Evolutionary conservation across 1,140 invertebrate species (phyloP).

Genomic region (Trichonephila inaurata): DNA sequence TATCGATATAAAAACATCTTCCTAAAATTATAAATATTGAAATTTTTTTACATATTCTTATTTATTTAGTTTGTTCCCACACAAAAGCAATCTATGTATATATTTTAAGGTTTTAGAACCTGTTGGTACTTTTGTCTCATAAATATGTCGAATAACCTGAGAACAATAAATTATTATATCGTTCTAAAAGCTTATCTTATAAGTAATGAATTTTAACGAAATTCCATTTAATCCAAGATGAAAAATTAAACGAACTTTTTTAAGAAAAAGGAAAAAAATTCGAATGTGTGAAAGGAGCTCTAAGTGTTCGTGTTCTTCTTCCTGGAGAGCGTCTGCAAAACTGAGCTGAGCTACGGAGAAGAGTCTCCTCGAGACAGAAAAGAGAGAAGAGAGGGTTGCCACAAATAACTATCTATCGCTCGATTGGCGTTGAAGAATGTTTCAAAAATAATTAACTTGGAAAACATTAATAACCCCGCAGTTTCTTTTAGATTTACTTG

Average conservation of each 20-base stretch:
- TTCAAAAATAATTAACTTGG: no score
- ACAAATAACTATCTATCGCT: not conserved
- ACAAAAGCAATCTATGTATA: not conserved
- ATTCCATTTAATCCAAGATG: not conserved
- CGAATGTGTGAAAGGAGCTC: not conserved
- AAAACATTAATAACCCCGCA: no score
- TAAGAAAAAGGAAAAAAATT: no score
- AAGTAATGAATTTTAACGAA: not conserved
- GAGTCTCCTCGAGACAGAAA: not conserved
- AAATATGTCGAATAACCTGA: not conserved
- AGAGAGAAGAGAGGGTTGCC: not conserved
- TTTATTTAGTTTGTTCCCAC: not conserved
- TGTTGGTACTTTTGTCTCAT: not conserved
- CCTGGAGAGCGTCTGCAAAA: not conserved
- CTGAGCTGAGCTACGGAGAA: not conserved
- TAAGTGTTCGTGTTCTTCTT: not conserved
- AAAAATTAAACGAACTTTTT: not conserved
- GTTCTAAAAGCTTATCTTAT: not conserved
- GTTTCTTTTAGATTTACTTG: no score
- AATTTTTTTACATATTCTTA: no score
- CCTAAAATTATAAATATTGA: no score
- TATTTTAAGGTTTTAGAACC: not conserved
- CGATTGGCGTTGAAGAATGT: not conserved
- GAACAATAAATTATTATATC: not conserved
- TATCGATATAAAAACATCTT: no score